Evolutionary conservation across 2,797 vertebrate genomes (phyloP), one percentile per base, ranked within the genome.

Genomic region (Sebastes diaconus): DNA sequence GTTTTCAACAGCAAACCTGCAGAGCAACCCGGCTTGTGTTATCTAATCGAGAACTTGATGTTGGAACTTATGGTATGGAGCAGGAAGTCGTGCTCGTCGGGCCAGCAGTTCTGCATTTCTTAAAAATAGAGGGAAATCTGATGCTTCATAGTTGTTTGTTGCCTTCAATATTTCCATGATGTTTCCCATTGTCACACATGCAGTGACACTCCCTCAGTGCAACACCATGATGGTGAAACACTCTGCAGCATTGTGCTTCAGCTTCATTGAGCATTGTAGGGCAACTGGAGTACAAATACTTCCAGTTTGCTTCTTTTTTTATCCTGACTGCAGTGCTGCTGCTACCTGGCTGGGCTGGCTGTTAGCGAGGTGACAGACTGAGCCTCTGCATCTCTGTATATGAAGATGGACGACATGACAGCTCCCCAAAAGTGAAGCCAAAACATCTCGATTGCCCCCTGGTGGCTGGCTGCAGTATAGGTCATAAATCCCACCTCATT

Each of bases 101-200:
- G 10, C 52, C 25, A 63, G 73, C 8, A 27, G 27, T 55, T 60
- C 42, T 50, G 6, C 64, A 50, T 77, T 81, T 69, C 12, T 16
- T 55, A 0, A 27, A 30, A 30, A 2, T 50, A 12, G 3, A 30
- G 25, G 5, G 65, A 87, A 79, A 61, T 82, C 27, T 71, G 7
- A 8, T 32, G 25, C 36, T 67, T 6, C 57, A 16, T 32, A 36
- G 10, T 42, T 0, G 0, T 64, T 66, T 65, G 2, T 36, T 68
- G 8, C 25, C 59, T 68, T 36, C 1, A 5, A 65, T 11, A 13
- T 32, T 60, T 81, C 55, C 57, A 30, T 57, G 57, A 85, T 20
- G 8, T 79, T 73, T 73, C 3, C n/a, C 6, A 1, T 77, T 87
- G 70, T 76, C n/a, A 18, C 32, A 32, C 65, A 63, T 29, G 46